A percentile compares a stretch with the other conserved stretches of the same genome.
Conservation (phyloP, 2,888 invertebrate species). For the Cylloceria caligata region DNA sequence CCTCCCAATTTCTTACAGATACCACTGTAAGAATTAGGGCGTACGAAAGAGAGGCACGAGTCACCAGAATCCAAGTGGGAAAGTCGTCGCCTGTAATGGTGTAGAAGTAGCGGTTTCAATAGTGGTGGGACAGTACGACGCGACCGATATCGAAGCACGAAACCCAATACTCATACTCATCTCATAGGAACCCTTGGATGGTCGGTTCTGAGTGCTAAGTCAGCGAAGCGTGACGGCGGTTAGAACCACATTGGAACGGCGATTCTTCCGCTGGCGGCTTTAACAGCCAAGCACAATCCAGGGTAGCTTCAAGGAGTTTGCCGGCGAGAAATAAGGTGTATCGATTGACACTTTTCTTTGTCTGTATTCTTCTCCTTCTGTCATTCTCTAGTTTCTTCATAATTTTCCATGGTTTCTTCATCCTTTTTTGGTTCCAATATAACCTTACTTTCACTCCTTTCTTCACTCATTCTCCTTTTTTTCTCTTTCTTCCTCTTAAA, state of each 20-base stretch:
- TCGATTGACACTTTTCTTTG: constrained; percentile 68
- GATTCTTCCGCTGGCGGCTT: constrained; percentile 60
- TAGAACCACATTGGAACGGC: constrained; percentile 70
- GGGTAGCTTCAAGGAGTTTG: constrained; percentile 27
- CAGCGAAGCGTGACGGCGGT: constrained; percentile 74
- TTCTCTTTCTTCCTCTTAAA: not conserved
- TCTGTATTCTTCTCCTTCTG: not conserved
- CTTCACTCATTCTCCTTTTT: not conserved
- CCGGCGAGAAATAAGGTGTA: constrained; percentile 54
- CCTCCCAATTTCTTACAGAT: constrained; percentile 18
- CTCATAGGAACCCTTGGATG: constrained; percentile 19
- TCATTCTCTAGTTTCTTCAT: not conserved
- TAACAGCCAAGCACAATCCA: constrained; percentile 11
- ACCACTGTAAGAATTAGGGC: constrained; percentile 8
- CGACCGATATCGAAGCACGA: constrained; percentile 70
- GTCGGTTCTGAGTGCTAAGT: constrained; percentile 69
- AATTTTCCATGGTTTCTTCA: not conserved
- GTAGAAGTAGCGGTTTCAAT: constrained; percentile 23
- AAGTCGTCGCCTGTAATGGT: not conserved
- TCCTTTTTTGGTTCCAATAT: not conserved
- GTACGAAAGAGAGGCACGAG: constrained; percentile 38
- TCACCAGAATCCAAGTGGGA: constrained; percentile 4
- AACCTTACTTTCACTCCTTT: not conserved
- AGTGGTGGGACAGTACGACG: not conserved
- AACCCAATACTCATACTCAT: constrained; percentile 64